These are phyloP conservation scores for Metridium senile DNA, from an alignment of 92 coral and sea anemone species.

Conservation along the genomic window DNA sequence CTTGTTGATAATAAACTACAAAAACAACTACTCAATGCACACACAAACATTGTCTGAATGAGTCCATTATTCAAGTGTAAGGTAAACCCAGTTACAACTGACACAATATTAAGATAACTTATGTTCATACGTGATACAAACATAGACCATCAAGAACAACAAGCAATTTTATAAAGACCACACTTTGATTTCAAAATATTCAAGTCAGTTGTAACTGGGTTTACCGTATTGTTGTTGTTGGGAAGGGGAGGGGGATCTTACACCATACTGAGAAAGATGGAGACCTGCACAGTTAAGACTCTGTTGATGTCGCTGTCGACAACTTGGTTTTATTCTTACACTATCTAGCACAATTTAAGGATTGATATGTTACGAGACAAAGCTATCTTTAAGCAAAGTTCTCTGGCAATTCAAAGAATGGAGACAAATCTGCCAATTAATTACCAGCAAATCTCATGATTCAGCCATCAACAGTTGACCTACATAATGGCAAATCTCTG, in stretches of 20 bases:
- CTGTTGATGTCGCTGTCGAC: not conserved
- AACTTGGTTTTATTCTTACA: too few species aligned
- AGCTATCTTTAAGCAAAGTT: too few species aligned
- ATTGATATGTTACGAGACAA: too few species aligned
- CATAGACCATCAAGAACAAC: too few species aligned
- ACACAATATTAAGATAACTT: too few species aligned
- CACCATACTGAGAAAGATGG: constrained; percentile 10
- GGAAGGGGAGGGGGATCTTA: not conserved
- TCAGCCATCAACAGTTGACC: not conserved
- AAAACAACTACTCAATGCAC: not conserved
- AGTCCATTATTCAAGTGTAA: not conserved
- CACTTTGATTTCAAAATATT: too few species aligned
- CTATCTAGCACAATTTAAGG: too few species aligned
- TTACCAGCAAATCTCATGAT: too few species aligned
- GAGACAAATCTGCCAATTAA: too few species aligned
- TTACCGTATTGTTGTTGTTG: not conserved
- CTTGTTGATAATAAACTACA: not conserved
- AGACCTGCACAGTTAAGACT: not conserved
- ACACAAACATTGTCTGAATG: not conserved
- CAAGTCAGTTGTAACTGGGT: constrained; percentile 4
- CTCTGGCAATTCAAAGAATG: too few species aligned
- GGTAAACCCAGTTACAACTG: constrained; percentile 8
- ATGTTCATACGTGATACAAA: too few species aligned
- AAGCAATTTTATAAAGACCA: not conserved
- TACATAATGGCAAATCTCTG: not conserved